These are phyloP conservation scores for Hoplostethus atlanticus DNA, from an alignment of 2,797 vertebrate genomes.

Conservation along the genomic window DNA sequence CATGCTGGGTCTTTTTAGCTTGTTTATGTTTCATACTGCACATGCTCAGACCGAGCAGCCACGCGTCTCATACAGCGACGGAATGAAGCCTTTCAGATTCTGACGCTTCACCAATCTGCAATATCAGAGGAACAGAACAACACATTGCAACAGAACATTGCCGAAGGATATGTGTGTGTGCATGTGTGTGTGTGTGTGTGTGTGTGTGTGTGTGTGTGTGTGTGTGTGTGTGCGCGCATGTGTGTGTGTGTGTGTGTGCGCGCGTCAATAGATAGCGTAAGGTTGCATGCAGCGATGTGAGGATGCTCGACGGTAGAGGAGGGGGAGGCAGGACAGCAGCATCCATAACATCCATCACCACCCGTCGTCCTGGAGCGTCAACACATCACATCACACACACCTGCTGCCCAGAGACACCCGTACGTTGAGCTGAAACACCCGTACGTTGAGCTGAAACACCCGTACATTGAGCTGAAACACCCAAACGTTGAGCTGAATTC, in stretches of 20 bases:
- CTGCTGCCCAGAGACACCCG: background rate
- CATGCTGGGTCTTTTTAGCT: no score
- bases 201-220: background rate
- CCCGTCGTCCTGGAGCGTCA: background rate
- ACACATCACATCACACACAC: background rate
- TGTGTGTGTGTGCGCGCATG: background rate
- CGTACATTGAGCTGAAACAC: conserved; percentile 1
- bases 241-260: conserved; percentile 1
- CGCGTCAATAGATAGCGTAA: background rate
- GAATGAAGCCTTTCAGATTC: no score
- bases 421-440: background rate
- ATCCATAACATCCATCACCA: background rate
- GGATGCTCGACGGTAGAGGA: background rate
- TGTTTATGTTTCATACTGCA: no score
- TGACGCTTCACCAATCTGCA: background rate
- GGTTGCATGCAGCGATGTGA: conserved; percentile 2
- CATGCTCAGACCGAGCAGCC: no score
- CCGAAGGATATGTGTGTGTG: conserved; percentile 13
- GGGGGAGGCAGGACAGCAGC: background rate
- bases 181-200: conserved; percentile 4
- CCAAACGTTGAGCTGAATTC: background rate
- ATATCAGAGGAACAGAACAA: background rate
- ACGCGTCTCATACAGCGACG: no score
- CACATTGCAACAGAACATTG: no score
- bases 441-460: conserved; percentile 1